Evolutionary conservation across 2,888 invertebrate species (phyloP), one percentile per base, ranked within the genome.

Genomic region (Agonopterix alstromeriana): DNA sequence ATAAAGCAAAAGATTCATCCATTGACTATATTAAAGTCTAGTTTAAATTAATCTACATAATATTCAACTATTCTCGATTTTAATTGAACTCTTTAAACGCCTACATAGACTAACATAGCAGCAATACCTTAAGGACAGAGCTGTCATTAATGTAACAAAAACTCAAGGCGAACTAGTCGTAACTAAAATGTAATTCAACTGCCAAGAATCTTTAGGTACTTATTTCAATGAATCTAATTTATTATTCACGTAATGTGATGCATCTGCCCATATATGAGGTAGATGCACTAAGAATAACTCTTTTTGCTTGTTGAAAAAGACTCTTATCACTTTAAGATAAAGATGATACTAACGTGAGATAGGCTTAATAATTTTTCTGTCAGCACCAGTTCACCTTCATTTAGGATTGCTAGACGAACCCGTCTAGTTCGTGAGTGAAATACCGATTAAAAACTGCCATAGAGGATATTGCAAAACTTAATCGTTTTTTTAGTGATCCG

Each of bases 301-400:
- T n/a, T 45, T 38, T 46, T 42, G 35, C 17, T 40, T 38, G 38
- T 27, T 36, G 47, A 11, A 45, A 48, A 45, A 4, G 36, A 27
- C 35, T 42, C 42, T 38, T 45, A 50, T 44, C 17, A 8, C 17
- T 17, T 38, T n/a, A n/a, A 40, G 43, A 36, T 43, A 48, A 17
- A 10, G 36, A 11, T 14, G 45, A 8, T 12, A n/a, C 12, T 36
- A 14, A 4, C 36, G 2, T 42, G 42, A 10, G 14, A 11, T 43
- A 38, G 27, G 42, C 36, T 48, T 27, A 36, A 41, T 43, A 44
- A 51, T 53, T 48, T 49, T 53, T 52, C 10, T 50, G 38, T 36
- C 11, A 56, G 38, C 48, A 60, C 63, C 46, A 46, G 70, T 65
- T 68, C 53, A 53, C 69, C 70, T 70, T 70, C 67, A 48, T 58